Conservation (phyloP, 2,888 invertebrate species). For the Anoplius nigerrimus region DNA sequence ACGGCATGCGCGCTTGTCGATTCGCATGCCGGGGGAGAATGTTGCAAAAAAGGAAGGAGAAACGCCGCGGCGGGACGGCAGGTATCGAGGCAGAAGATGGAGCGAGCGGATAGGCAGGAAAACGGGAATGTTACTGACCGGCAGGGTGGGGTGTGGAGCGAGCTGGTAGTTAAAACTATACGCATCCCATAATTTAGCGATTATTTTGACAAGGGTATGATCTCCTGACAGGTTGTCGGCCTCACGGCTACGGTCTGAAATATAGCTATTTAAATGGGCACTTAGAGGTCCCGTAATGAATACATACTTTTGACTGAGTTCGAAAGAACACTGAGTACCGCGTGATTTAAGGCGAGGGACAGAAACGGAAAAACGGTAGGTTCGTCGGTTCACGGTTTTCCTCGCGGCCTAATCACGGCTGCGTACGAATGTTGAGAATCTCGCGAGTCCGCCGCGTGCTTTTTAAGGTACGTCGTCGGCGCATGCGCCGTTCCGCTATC, state of each 20-base stretch:
- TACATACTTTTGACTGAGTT: slow-evolving; percentile 42
- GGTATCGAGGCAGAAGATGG: slow-evolving; percentile 51
- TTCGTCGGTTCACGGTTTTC: no score
- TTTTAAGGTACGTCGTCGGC: no score
- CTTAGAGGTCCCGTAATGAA: slow-evolving; percentile 55
- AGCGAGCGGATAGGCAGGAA: slow-evolving; percentile 55
- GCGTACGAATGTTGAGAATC: no score
- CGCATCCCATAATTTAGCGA: slow-evolving; percentile 72
- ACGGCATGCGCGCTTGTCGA: slow-evolving; percentile 31
- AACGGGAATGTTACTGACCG: slow-evolving; percentile 58
- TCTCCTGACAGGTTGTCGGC: slow-evolving; percentile 69
- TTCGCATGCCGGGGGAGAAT: slow-evolving; percentile 24
- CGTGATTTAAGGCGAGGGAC: not conserved
- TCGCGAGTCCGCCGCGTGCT: no score
- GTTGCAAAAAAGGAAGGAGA: slow-evolving; percentile 16
- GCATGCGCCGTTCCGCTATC: no score
- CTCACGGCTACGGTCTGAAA: slow-evolving; percentile 65
- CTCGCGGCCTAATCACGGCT: no score
- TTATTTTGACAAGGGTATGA: slow-evolving; percentile 74
- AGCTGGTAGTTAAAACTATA: slow-evolving; percentile 63
- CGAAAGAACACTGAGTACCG: slow-evolving; percentile 3
- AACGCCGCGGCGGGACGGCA: slow-evolving; percentile 46
- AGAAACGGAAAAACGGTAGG: not conserved
- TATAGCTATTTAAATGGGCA: slow-evolving; percentile 69
- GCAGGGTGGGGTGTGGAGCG: slow-evolving; percentile 18